These are phyloP conservation scores for Nemurella pictetii DNA, from an alignment of 2,888 invertebrate species.

Conservation along the genomic window DNA sequence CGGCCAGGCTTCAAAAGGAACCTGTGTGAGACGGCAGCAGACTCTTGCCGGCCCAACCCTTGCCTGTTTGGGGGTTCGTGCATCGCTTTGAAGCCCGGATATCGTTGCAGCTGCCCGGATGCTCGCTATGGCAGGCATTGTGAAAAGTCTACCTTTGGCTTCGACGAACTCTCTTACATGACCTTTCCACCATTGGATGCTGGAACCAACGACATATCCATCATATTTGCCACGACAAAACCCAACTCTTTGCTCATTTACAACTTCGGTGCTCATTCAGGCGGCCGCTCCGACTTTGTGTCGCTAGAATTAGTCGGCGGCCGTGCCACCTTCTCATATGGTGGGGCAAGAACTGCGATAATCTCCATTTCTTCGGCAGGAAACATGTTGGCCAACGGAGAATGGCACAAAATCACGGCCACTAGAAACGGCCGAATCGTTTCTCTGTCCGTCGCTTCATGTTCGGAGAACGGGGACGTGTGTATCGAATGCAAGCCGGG, in stretches of 20 bases:
- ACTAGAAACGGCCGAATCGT: conserved; percentile 88
- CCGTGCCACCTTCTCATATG: conserved; percentile 85
- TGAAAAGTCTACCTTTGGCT: conserved; percentile 87
- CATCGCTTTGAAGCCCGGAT: conserved; percentile 84
- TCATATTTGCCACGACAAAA: conserved; percentile 89
- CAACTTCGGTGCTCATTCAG: conserved; percentile 85
- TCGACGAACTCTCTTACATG: conserved; percentile 87
- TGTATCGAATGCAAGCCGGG: conserved; percentile 86
- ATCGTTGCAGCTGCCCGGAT: conserved; percentile 78
- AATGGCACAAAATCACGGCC: conserved; percentile 90
- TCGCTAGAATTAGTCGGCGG: conserved; percentile 87
- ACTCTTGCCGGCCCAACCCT: conserved; percentile 92
- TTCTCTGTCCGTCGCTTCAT: conserved; percentile 78
- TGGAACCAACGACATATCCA: conserved; percentile 86
- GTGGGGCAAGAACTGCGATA: conserved; percentile 85
- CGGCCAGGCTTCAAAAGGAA: conserved; percentile 89
- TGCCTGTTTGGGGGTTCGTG: conserved; percentile 89
- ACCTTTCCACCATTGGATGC: conserved; percentile 83
- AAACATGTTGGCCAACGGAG: conserved; percentile 77
- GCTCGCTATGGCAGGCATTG: conserved; percentile 90
- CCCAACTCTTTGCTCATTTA: conserved; percentile 85
- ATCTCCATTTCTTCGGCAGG: conserved; percentile 73
- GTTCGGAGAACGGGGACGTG: conserved; percentile 82
- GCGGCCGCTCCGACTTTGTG: conserved; percentile 89
- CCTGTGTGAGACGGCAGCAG: conserved; percentile 84